phyloP scores from a whole-genome alignment of 2,113 vertebrate genomes.

The Engraulis encrasicolus region DNA sequence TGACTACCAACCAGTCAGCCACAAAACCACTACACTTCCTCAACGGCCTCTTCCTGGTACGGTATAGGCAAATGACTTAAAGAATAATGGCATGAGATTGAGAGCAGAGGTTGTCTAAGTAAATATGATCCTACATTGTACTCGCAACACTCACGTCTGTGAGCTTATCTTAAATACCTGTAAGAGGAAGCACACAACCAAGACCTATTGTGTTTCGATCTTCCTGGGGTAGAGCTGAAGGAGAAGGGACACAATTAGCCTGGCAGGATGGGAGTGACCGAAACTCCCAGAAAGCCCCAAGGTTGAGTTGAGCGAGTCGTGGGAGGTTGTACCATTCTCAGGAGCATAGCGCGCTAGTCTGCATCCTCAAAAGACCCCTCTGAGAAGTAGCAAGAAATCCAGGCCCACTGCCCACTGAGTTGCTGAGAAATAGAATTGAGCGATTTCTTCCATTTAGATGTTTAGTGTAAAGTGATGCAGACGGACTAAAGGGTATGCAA shows the following conservation, averaged over 20 bases:
- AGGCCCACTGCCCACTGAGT: too few relatives aligned
- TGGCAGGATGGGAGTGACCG: background rate
- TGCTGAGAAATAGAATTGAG: background rate
- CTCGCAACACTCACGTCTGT: background rate
- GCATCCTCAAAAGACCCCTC: background rate
- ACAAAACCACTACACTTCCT: conserved; percentile 1
- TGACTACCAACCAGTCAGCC: background rate
- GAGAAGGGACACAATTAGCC: background rate
- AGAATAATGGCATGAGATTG: background rate
- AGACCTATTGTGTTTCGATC: background rate
- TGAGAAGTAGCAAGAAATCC: background rate
- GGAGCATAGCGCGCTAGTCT: background rate
- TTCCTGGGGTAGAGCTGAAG: background rate
- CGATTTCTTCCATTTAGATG: too few relatives aligned
- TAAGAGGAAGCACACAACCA: background rate
- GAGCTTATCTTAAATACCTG: background rate
- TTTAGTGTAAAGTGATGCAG: too few relatives aligned
- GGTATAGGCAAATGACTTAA: background rate
- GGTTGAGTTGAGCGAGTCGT: too few relatives aligned
- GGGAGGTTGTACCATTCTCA: background rate
- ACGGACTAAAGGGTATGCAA: too few relatives aligned
- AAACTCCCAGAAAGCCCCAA: background rate
- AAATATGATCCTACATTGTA: background rate
- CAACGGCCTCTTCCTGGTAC: background rate
- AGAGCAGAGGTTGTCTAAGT: background rate